These are phyloP conservation scores for Cotesia chilonis DNA, from an alignment of 1,140 invertebrate genomes.

Conservation along the genomic window DNA sequence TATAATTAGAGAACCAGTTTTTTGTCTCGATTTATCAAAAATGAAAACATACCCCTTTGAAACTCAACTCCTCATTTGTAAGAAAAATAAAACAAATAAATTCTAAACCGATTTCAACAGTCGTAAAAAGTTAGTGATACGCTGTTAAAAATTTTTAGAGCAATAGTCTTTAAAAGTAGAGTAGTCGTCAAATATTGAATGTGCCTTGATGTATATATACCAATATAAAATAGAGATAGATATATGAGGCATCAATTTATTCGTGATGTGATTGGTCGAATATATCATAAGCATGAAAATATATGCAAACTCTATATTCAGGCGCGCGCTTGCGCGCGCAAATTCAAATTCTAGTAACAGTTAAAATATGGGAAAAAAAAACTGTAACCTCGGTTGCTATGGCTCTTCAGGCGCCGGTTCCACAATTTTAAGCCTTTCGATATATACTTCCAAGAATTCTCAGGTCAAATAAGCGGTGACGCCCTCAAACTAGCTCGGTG, in stretches of 20 bases:
- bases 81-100: background rate
- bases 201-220: background rate
- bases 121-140: background rate
- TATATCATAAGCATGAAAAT: no score
- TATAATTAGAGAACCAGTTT: no score
- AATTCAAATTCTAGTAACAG: no score
- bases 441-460: slow-evolving; percentile 29
- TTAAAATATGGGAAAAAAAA: slow-evolving; percentile 11
- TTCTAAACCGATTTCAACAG: no score
- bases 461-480: slow-evolving; percentile 29
- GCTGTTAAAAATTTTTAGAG: background rate
- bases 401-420: slow-evolving; percentile 25
- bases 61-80: no score
- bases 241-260: no score
- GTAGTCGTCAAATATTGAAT: background rate
- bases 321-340: no score
- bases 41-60: no score
- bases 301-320: no score
- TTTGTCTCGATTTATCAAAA: no score
- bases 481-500: slow-evolving; percentile 11
- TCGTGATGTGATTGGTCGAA: no score
- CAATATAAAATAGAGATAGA: no score
- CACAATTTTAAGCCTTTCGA: slow-evolving; percentile 23
- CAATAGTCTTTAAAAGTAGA: slow-evolving; percentile 2
- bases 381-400: slow-evolving; percentile 20